Base-by-base conservation (phyloP, 2,797 vertebrate species). In the Uromys caudimaculatus region DNA sequence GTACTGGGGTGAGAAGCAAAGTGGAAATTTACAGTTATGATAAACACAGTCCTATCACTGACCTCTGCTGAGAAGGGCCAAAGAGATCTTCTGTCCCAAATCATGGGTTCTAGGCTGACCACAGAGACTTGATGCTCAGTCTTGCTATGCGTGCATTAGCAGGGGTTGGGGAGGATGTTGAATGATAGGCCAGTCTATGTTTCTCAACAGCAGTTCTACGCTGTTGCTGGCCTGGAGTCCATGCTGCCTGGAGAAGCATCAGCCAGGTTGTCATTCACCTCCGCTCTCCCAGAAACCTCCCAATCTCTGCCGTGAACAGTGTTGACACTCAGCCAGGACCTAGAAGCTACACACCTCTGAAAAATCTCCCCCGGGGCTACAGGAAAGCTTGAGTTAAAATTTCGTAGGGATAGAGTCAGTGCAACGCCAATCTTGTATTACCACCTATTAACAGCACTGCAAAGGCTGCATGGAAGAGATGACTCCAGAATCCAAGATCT, bases 131-230 rank as follows among this genome's bases (percentile, higher is more conserved):
- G 1, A 58, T 19, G 9, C 17, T 64, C 79, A 27, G 10, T 14
- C 67, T 54, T 60, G n/a, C 41, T 38, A 12, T 5, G 4, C 13
- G 14, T 69, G 5, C 9, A 3, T 56, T 41, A 56, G 3, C 17
- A 6, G 50, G 24, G 17, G 9, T 3, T 0, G 1, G 16, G 50
- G 3, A 52, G 9, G 44, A 21, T 24, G 12, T 10, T 24, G 19
- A 35, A 10, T 14, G 1, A 1, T 0, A 2, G 87, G 29, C 35
- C n/a, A 16, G 16, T 4, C 50, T 0, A 2, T 1, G 41, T 44
- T 27, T 56, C 47, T 47, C 29, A 14, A 12, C 32, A 52, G 32
- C 14, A 27, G 41, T 23, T 17, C 44, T 60, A 3, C 21, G 2
- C 19, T 5, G 5, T 35, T 5, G 38, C 69, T 62, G 14, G 19